Evolutionary conservation across 2,888 invertebrate species (phyloP), one percentile per base, ranked within the genome.

Genomic region (Adineta ricciae): DNA sequence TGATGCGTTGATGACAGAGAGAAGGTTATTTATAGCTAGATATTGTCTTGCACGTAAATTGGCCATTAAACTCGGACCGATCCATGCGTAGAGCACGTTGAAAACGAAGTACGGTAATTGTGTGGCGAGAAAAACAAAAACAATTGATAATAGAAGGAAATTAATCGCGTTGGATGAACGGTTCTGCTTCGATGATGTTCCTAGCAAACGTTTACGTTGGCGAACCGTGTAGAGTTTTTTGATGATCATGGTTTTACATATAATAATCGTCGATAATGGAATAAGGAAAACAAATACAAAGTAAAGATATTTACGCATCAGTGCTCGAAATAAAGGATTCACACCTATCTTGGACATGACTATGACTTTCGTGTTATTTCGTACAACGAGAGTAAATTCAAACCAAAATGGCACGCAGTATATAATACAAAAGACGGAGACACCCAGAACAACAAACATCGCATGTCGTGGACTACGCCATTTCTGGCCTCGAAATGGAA

Each of bases 281-380:
- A 78, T 41, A n/a, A 78, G 41, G 41, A 78, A 78, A 41, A 78
- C 78, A 78, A 78, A 78, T 24, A 78, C n/a, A 41, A 78, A 78
- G 41, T 78, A 78, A 78, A 78, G 78, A 78, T 41, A 78, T 78
- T 78, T 78, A n/a, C 78, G 38, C 78, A 78, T 78, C 41, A 78
- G 7, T n/a, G 38, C 0, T 24, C 78, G 78, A 78, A 78, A 78
- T 78, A 78, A n/a, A 41, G 41, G 78, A 41, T 41, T 38, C 41
- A 8, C 24, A 32, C 78, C 78, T 11, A 78, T 14, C 24, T 5
- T 41, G 24, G 78, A 78, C n/a, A 78, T 0, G 2, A 11, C 3
- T 38, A 78, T 38, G 2, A n/a, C 19, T 41, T 7, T 1, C 41
- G 78, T 41, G n/a, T 41, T 41, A 78, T 78, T 78, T 19, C 4